These are phyloP conservation scores for Lordiphosa andalusiaca DNA, from an alignment of 2,888 invertebrate genomes.

Conservation along the genomic window DNA sequence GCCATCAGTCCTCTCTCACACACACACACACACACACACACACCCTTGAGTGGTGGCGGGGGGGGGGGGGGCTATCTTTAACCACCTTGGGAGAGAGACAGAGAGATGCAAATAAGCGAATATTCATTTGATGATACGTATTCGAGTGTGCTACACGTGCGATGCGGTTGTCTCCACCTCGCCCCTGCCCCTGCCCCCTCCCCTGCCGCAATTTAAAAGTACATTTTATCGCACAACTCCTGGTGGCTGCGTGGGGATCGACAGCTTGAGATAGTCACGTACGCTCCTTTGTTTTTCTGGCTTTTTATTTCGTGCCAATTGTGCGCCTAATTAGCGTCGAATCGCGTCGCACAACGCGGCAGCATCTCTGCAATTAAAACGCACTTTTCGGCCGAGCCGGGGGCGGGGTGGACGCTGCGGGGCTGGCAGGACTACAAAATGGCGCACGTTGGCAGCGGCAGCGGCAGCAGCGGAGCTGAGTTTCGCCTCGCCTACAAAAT, in stretches of 20 bases:
- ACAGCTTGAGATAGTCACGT: conserved; percentile 73
- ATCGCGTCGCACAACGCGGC: conserved; percentile 47
- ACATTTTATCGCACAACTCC: conserved; percentile 57
- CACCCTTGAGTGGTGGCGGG: conserved; percentile 9
- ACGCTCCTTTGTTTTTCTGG: conserved; percentile 59
- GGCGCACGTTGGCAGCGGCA: background rate
- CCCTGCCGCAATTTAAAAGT: conserved; percentile 64
- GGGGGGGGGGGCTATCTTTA: conserved; percentile 45
- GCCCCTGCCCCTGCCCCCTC: background rate
- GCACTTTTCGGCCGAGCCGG: conserved; percentile 56
- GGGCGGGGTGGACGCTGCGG: background rate
- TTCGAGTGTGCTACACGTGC: conserved; percentile 53
- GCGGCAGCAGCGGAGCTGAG: conserved; percentile 19
- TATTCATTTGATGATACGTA: conserved; percentile 71
- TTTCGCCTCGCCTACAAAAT: conserved; percentile 70
- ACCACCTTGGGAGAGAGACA: conserved; percentile 41
- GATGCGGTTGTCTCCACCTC: conserved; percentile 29
- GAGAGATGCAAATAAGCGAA: conserved; percentile 70
- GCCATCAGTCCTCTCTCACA: conserved; percentile 30
- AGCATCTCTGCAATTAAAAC: conserved; percentile 77
- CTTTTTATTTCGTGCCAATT: conserved; percentile 72
- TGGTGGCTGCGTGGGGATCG: conserved; percentile 31
- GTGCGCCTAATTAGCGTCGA: conserved; percentile 74
- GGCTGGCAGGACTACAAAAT: conserved; percentile 9
- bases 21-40: conserved; percentile 9